Conservation (phyloP, 2,888 invertebrate species). For the Prosopocoilus inquinatus region DNA sequence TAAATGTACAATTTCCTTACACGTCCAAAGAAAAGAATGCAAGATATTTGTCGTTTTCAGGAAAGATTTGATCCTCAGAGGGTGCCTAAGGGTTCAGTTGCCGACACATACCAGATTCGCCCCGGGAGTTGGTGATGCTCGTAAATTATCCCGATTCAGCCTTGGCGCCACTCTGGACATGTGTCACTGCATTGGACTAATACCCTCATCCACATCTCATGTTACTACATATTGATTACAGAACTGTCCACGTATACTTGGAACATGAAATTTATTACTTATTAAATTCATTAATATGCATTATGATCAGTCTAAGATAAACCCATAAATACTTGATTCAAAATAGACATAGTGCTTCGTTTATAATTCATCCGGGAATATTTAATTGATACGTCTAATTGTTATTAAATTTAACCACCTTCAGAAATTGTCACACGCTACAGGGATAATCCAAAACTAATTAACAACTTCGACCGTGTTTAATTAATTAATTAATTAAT, state of each 20-base stretch:
- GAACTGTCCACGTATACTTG: slow-evolving; percentile 9
- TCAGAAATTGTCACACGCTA: too few species aligned
- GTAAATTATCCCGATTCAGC: slow-evolving; percentile 31
- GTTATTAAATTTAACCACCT: too few species aligned
- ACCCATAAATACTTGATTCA: neutral
- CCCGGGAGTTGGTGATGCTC: slow-evolving; percentile 24
- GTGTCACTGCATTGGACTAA: slow-evolving; percentile 32
- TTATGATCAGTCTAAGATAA: slow-evolving; percentile 1
- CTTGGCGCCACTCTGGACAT: slow-evolving; percentile 37
- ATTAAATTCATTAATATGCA: slow-evolving; percentile 6
- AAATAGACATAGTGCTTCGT: neutral
- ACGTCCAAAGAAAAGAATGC: too few species aligned
- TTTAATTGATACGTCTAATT: neutral
- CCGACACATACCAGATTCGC: slow-evolving; percentile 22
- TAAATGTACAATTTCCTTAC: too few species aligned
- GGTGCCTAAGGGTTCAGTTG: slow-evolving; percentile 8
- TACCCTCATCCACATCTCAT: slow-evolving; percentile 23
- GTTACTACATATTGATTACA: slow-evolving; percentile 14
- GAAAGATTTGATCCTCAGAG: slow-evolving; percentile 7
- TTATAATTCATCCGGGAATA: slow-evolving; percentile 1
- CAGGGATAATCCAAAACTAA: too few species aligned
- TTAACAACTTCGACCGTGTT: too few species aligned
- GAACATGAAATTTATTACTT: slow-evolving; percentile 5
- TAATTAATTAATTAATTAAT: too few species aligned
- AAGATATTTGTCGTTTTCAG: neutral